These are phyloP conservation scores for Nasonia vitripennis DNA, from an alignment of 1,140 invertebrate genomes.

Conservation along the genomic window DNA sequence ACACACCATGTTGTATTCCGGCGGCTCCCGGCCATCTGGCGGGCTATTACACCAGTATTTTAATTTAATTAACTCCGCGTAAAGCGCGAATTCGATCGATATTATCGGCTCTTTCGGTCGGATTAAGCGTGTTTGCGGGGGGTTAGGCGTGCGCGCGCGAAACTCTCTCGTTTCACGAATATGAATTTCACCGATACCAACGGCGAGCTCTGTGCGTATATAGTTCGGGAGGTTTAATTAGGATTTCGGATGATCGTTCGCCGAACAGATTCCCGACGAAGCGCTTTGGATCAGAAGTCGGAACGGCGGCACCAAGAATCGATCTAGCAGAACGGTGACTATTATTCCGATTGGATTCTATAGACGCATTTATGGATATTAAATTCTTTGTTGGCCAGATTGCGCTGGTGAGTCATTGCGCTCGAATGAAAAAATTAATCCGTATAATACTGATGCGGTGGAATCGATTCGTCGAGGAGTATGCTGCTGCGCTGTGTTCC, in stretches of 20 bases:
- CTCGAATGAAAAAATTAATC: neutral
- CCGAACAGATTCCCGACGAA: slow-evolving; percentile 68
- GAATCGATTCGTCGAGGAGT: neutral
- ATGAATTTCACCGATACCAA: slow-evolving; percentile 7
- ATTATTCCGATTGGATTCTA: neutral
- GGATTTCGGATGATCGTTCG: slow-evolving; percentile 69
- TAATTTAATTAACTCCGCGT: slow-evolving; percentile 74
- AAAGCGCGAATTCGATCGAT: slow-evolving; percentile 71
- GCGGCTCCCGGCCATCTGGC: slow-evolving; percentile 70
- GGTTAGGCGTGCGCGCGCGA: slow-evolving; percentile 33
- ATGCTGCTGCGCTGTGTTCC: neutral
- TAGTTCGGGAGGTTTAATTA: slow-evolving; percentile 73
- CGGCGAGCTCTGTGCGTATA: slow-evolving; percentile 53
- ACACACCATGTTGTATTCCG: slow-evolving; percentile 70
- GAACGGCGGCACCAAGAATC: neutral
- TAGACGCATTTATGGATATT: slow-evolving; percentile 15
- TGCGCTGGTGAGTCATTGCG: neutral
- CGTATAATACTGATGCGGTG: neutral
- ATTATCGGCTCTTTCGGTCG: slow-evolving; percentile 71
- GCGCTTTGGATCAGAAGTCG: neutral
- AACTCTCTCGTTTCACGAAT: slow-evolving; percentile 10
- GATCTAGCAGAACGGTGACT: slow-evolving; percentile 7
- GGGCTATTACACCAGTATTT: slow-evolving; percentile 74
- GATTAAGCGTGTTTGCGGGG: slow-evolving; percentile 72
- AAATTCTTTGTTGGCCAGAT: slow-evolving; percentile 19